These are phyloP conservation scores for Karalla daura DNA, from an alignment of 2,797 vertebrate genomes.

Conservation along the genomic window DNA sequence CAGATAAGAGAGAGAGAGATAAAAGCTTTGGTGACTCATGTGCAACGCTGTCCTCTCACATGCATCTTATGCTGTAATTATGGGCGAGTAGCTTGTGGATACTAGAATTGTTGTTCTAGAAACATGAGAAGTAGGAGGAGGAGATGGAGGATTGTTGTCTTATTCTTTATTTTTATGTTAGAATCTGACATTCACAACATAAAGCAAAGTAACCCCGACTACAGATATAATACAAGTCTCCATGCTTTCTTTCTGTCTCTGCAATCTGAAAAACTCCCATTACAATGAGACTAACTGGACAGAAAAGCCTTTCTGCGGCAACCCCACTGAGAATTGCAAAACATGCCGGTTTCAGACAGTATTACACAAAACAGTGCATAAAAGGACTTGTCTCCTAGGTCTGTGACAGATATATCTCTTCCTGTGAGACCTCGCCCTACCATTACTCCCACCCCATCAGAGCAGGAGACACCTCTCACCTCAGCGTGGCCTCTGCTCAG, in stretches of 20 bases:
- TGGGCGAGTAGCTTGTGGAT: no score
- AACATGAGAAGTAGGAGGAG: no score
- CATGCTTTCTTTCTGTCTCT: no score
- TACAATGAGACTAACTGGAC: neutral
- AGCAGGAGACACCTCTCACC: constrained; percentile 36
- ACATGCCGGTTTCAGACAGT: constrained; percentile 13
- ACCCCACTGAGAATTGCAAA: neutral
- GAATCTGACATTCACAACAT: no score
- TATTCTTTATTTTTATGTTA: no score
- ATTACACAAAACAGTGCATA: constrained; percentile 4
- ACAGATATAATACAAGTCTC: neutral
- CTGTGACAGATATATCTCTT: constrained; percentile 31
- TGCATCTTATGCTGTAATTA: no score
- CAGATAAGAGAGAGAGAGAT: constrained; percentile 1
- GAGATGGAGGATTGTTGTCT: no score
- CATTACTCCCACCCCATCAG: constrained; percentile 23
- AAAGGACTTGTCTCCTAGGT: constrained; percentile 7
- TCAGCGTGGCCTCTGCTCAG: neutral
- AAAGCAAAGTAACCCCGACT: no score
- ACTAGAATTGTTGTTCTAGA: no score
- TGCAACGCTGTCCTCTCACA: no score
- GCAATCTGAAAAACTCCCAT: neutral
- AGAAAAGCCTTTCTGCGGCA: neutral
- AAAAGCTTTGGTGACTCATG: neutral
- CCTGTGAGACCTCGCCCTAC: neutral